These are phyloP conservation scores for Pseudococcus jackbeardsleyi DNA, from an alignment of 2,888 invertebrate species.

Conservation along the genomic window DNA sequence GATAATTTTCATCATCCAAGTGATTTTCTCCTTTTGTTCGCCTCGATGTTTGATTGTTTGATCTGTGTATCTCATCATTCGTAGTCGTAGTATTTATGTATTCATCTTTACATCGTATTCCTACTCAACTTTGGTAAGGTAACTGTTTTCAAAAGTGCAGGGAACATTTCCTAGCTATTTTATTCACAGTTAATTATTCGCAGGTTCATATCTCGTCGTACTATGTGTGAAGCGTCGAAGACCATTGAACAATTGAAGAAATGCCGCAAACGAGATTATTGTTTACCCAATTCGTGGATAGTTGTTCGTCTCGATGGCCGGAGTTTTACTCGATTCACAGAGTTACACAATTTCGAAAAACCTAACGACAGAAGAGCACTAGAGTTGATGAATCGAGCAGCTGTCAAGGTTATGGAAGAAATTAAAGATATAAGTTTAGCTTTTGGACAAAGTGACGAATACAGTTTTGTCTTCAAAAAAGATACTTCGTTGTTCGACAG, in stretches of 20 bases:
- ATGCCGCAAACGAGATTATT: conserved; percentile 83
- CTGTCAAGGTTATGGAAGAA: conserved; percentile 85
- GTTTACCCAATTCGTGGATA: conserved; percentile 90
- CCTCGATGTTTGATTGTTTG: background rate
- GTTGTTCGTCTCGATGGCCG: conserved; percentile 91
- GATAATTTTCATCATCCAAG: background rate
- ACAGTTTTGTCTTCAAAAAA: conserved; percentile 90
- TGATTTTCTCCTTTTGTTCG: background rate
- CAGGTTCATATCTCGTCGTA: conserved; percentile 4
- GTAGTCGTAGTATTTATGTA: background rate
- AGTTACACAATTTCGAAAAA: conserved; percentile 83
- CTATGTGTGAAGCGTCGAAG: conserved; percentile 69
- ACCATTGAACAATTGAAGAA: conserved; percentile 79
- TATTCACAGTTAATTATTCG: background rate
- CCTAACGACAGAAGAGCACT: conserved; percentile 88
- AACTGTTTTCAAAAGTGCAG: background rate
- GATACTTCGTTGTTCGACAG: conserved; percentile 84
- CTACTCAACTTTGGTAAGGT: background rate
- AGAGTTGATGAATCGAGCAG: conserved; percentile 89
- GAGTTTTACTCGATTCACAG: conserved; percentile 91
- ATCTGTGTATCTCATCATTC: background rate
- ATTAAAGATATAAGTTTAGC: conserved; percentile 85
- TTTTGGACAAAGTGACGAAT: conserved; percentile 98
- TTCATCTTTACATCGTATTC: background rate
- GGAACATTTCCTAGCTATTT: background rate